Evolutionary conservation across 2,113 vertebrate species (phyloP), one percentile per base, ranked within the genome.

Genomic region (Ophiodon elongatus): DNA sequence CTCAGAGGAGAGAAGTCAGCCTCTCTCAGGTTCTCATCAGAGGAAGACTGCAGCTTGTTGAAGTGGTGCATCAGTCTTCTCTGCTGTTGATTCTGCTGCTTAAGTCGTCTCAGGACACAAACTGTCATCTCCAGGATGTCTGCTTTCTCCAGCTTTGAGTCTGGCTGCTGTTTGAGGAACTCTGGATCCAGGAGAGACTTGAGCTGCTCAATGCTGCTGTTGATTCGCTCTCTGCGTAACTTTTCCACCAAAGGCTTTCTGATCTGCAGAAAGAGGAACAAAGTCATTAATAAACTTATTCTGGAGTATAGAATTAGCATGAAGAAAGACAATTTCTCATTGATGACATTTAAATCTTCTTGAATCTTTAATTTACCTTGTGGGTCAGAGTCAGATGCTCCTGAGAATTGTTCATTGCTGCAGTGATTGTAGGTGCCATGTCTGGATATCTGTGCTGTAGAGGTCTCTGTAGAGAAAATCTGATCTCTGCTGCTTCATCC

Each of bases 131-230:
- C 92, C 91, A 93, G 87, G 81, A 94, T 87, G 69, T 94, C 92
- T 65, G 92, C 47, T 89, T 95, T 95, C 89, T 95, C 92, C 85
- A 94, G 88, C 90, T 91, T 94, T 88, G 84, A 93, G 84, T 95
- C 92, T 52, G 91, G 83, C 76, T 94, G 85, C 84, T 92, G 89
- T 80, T 90, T 85, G 76, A 93, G 86, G 83, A 89, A 43, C 78
- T 94, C 87, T 81, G 89, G 80, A 88, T 31, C 45, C 27, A 69
- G 45, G 29, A 33, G 29, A 33, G 45, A 69, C 67, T 69, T 69
- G 43, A 90, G 85, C 84, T 93, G 89, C 85, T 93, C 91, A 23
- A 90, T 94, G 90, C 92, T 89, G 87, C 87, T 92, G 82, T 94
- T 93, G 89, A 93, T 94, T 41, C 89, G 60, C 85, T 94, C 91